These are phyloP conservation scores for Apocrypta bakeri DNA, from an alignment of 1,140 invertebrate species.

Conservation along the genomic window DNA sequence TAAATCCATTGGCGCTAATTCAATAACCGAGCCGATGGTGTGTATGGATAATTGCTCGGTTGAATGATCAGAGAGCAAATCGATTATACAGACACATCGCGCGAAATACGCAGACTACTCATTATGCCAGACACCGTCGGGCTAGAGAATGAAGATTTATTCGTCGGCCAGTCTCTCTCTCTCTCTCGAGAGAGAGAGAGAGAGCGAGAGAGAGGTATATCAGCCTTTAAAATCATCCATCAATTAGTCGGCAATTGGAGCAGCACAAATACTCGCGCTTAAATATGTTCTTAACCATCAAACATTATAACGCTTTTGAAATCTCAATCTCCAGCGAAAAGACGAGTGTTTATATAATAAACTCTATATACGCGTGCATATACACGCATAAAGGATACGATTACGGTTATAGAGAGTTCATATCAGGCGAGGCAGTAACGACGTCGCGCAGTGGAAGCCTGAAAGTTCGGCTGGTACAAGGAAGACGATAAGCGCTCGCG, in stretches of 20 bases:
- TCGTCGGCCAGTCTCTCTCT: neutral
- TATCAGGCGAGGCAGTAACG: neutral
- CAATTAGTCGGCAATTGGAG: neutral
- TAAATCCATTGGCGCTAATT: neutral
- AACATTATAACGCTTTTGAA: neutral
- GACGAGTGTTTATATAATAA: neutral
- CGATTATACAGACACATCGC: neutral
- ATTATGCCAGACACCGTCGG: neutral
- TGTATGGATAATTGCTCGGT: neutral
- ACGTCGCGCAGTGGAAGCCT: neutral
- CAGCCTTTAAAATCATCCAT: conserved; percentile 17
- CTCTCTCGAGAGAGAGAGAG: neutral
- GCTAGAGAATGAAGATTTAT: neutral
- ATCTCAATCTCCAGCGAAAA: neutral
- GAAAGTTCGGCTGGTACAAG: neutral
- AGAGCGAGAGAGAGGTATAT: neutral
- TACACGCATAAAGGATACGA: neutral
- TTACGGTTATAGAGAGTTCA: neutral
- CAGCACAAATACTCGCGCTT: neutral
- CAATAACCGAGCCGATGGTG: neutral
- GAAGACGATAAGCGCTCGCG: neutral
- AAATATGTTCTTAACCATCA: neutral
- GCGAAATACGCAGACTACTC: neutral
- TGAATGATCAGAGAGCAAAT: neutral
- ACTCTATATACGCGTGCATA: neutral